A percentile compares a stretch with the other conserved stretches of the same genome.
phyloP scores from a whole-genome alignment of 2,888 invertebrate genomes.

The Sylvicola cinctus region DNA sequence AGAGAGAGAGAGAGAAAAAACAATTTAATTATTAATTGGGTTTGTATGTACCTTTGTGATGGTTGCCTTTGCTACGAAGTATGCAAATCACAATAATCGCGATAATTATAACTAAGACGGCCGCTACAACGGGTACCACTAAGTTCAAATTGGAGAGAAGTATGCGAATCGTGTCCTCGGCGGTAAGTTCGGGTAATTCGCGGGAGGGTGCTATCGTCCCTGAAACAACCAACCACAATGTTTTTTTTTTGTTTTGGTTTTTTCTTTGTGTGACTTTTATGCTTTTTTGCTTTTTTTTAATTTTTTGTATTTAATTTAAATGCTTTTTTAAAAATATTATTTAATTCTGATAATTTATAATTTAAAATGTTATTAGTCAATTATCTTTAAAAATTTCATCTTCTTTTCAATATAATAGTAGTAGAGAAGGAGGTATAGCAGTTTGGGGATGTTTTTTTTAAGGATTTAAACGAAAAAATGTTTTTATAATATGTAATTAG shows the following conservation, averaged over 20 bases:
- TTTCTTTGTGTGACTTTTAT: slow-evolving; percentile 1
- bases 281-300: slow-evolving; percentile 2
- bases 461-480: too few species aligned
- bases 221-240: slow-evolving; percentile 40
- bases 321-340: slow-evolving; percentile 8
- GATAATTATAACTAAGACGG: slow-evolving; percentile 78
- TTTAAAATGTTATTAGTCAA: too few species aligned
- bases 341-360: too few species aligned
- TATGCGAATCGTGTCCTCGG: slow-evolving; percentile 69
- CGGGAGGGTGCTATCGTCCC: slow-evolving; percentile 86
- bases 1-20: slow-evolving; percentile 13
- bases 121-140: slow-evolving; percentile 83
- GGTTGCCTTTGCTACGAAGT: slow-evolving; percentile 63
- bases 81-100: slow-evolving; percentile 86
- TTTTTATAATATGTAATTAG: too few species aligned
- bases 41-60: slow-evolving; percentile 56
- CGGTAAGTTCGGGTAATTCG: slow-evolving; percentile 55
- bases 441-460: too few species aligned
- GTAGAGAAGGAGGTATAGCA: too few species aligned
- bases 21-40: slow-evolving; percentile 19
- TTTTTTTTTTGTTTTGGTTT: slow-evolving; percentile 4
- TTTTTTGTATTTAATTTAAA: slow-evolving; percentile 8
- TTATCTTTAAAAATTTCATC: too few species aligned
- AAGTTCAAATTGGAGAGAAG: slow-evolving; percentile 80
- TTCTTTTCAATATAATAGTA: too few species aligned